These are phyloP conservation scores for Habrosyne pyritoides DNA, from an alignment of 2,888 invertebrate species.

Conservation along the genomic window DNA sequence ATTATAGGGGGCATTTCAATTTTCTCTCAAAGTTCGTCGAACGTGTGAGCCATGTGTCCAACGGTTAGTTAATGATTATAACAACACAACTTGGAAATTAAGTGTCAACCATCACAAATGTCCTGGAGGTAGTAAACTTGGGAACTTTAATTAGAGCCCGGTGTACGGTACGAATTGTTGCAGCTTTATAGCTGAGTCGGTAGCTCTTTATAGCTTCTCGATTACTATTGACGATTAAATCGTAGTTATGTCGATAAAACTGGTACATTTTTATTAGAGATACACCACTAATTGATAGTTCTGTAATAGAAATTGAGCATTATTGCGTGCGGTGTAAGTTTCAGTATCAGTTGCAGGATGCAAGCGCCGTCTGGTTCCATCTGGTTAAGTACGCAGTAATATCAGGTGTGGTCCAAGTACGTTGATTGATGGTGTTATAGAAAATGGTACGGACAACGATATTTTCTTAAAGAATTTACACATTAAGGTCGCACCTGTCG, in stretches of 20 bases:
- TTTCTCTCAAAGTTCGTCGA: background rate
- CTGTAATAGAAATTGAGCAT: background rate
- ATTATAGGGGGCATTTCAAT: background rate
- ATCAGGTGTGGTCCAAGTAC: conserved; percentile 3
- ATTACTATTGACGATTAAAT: conserved; percentile 33
- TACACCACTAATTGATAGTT: background rate
- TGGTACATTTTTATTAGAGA: conserved; percentile 20
- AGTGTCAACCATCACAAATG: conserved; percentile 37
- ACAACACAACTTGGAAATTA: conserved; percentile 34
- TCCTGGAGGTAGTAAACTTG: conserved; percentile 32
- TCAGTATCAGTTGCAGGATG: background rate
- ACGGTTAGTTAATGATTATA: conserved; percentile 26
- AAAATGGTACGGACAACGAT: background rate
- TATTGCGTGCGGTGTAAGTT: background rate
- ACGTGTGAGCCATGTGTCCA: background rate
- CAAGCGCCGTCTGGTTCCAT: background rate
- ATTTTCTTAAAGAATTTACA: background rate
- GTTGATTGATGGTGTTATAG: background rate
- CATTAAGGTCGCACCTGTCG: background rate
- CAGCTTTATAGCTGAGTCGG: conserved; percentile 25
- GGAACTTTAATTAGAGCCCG: conserved; percentile 38
- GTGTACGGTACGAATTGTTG: conserved; percentile 26
- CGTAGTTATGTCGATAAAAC: conserved; percentile 12
- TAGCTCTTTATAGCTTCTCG: conserved; percentile 40
- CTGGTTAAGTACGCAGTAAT: background rate